phyloP scores from a whole-genome alignment of 2,113 vertebrate species.

The Globicephala melas region DNA sequence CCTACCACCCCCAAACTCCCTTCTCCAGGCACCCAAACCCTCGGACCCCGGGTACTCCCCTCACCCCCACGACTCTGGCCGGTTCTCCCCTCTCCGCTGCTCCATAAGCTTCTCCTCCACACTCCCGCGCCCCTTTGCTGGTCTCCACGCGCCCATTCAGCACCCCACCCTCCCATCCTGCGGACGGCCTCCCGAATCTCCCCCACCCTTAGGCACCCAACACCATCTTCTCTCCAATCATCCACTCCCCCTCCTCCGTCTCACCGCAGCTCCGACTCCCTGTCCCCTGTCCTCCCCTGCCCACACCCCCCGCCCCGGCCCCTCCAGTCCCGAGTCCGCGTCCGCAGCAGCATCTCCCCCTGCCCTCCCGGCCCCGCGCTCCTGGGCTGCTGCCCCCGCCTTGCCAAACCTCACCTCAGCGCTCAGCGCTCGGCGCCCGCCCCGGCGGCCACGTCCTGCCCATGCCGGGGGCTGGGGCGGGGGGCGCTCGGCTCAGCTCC shows the following conservation, averaged over 20 bases:
- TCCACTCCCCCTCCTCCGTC: not conserved
- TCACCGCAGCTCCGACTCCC: not conserved
- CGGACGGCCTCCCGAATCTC: not conserved
- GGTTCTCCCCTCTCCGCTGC: no score
- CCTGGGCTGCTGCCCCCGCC: not conserved
- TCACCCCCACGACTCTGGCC: not conserved
- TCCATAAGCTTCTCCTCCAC: not conserved
- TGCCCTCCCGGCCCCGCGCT: not conserved
- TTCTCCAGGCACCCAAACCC: not conserved
- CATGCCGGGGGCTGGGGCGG: conserved; percentile 76
- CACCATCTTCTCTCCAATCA: not conserved
- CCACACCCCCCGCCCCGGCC: not conserved
- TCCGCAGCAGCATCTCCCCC: not conserved
- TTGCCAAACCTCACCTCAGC: conserved; percentile 60
- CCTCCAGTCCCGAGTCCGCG: not conserved
- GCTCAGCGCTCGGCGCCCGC: conserved; percentile 57
- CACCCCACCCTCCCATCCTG: not conserved
- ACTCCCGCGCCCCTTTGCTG: not conserved
- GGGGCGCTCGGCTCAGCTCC: conserved; percentile 69
- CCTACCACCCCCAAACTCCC: not conserved
- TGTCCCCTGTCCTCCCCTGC: not conserved
- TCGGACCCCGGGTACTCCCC: not conserved
- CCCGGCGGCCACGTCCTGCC: conserved; percentile 60
- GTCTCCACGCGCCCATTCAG: not conserved
- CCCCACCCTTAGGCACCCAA: not conserved